Evolutionary conservation across 2,113 vertebrate genomes (phyloP).

Genomic region (Pyxicephalus adspersus): DNA sequence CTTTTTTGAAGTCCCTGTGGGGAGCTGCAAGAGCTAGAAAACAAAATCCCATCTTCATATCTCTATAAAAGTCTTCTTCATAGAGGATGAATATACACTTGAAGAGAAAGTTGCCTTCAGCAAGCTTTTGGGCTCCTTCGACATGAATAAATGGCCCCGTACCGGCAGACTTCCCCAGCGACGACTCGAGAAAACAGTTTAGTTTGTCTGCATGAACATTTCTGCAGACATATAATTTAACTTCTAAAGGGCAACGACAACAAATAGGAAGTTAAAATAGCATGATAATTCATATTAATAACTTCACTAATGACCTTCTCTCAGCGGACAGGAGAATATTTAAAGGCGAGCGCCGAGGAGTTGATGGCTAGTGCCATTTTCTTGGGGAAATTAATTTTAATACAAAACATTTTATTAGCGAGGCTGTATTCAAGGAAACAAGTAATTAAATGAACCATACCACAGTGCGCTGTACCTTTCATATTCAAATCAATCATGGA

Average conservation of each 20-base stretch:
- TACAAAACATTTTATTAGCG: not conserved
- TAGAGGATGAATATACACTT: slow-evolving; percentile 18
- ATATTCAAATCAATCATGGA: not conserved
- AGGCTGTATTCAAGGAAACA: not conserved
- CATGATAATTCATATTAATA: slow-evolving; percentile 22
- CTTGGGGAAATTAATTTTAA: slow-evolving; percentile 7
- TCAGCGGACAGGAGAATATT: not conserved
- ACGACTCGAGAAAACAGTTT: not conserved
- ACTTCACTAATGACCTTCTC: slow-evolving; percentile 10
- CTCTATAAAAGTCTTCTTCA: not conserved
- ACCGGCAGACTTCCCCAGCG: not conserved
- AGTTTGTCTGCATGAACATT: not conserved
- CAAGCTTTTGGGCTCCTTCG: slow-evolving; percentile 12
- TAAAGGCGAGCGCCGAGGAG: not conserved
- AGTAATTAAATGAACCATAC: slow-evolving; percentile 3
- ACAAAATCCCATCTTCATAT: not conserved
- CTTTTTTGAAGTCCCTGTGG: not conserved
- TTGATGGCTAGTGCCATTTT: not conserved
- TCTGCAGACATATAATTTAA: slow-evolving; percentile 8
- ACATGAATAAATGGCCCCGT: slow-evolving; percentile 13
- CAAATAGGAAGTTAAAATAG: not conserved
- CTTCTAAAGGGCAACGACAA: slow-evolving; percentile 16
- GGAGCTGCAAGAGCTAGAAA: not conserved
- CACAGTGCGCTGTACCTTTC: not conserved
- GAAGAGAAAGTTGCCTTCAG: slow-evolving; percentile 25